Base-by-base conservation (phyloP, 2,888 invertebrate species). In the Hedya salicella region DNA sequence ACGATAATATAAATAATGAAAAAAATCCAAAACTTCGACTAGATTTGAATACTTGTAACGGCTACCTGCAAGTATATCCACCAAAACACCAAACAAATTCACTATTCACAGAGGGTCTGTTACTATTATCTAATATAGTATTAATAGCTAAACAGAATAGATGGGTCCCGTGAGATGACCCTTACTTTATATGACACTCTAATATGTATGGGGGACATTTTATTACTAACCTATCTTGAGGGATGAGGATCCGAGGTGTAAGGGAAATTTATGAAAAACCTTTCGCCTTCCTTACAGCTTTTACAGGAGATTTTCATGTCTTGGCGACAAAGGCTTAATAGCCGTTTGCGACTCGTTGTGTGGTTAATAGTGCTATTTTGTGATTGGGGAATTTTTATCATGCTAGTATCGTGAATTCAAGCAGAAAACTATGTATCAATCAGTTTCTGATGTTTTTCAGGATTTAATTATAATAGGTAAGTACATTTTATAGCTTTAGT, bases 141-240 rank as follows among this genome's bases (percentile, higher is more conserved):
- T 89, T 89, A 88, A 89, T 87, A 80, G 80, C 69, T 84, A 84
- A 86, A 78, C 79, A 84, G 83, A 85, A 89, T 85, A 83, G 85
- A 91, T 89, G 88, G 79, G 71, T 83, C 91, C 87, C 88, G 59
- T 46, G 88, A 86, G 89, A 79, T 79, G 77, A 78, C 80, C 82
- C 78, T 54, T 76, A 78, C 83, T 83, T 80, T 84, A 86, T 83
- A 86, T 85, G 81, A 82, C 80, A 80, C 87, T 86, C 78, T 87
- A 86, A 86, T 87, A 89, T 87, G 86, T 84, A 86, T 79, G 79
- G 78, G 87, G 85, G 83, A 77, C 80, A 82, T 86, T 88, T 88
- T 87, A 88, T 86, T 87, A 85, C 86, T 81, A 76, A 81, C 82
- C 83, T 82, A 86, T 84, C 85, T 80, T 84, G 82, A 85, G 82